Evolutionary conservation across 2,113 vertebrate genomes (phyloP).

Genomic region (Lasiurus cinereus): DNA sequence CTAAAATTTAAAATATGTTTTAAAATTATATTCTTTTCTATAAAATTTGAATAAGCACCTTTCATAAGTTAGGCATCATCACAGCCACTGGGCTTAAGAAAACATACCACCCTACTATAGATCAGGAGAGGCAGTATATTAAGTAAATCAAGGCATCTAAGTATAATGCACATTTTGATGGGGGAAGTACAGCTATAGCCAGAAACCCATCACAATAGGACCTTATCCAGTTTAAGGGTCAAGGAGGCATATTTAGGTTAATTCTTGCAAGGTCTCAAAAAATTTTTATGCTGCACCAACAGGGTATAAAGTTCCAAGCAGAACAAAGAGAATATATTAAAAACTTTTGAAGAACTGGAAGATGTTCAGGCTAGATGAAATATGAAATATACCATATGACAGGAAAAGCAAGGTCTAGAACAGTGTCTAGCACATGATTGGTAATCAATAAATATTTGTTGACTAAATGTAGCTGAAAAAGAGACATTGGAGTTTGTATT

Average conservation of each 20-base stretch:
- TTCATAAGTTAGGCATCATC: neutral
- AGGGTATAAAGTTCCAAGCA: neutral
- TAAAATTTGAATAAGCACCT: neutral
- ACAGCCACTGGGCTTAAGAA: neutral
- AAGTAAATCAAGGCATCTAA: neutral
- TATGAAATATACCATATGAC: neutral
- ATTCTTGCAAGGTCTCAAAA: neutral
- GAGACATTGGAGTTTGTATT: neutral
- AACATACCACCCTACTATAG: neutral
- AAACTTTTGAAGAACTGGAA: neutral
- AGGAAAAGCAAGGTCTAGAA: neutral
- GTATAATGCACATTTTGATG: neutral
- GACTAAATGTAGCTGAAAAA: neutral
- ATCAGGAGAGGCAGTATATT: neutral
- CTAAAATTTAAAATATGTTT: conserved; percentile 42
- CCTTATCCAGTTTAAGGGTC: neutral
- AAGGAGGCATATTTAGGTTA: neutral
- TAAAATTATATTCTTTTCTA: conserved; percentile 11
- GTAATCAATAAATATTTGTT: neutral
- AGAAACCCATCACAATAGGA: conserved; percentile 9
- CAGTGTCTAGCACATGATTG: neutral
- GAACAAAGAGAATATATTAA: neutral
- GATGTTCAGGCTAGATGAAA: neutral
- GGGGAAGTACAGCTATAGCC: neutral
- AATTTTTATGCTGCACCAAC: neutral